phyloP scores from a whole-genome alignment of 37 sponge, comb jelly and placozoan species.

The Aphrocallistes beatrix region DNA sequence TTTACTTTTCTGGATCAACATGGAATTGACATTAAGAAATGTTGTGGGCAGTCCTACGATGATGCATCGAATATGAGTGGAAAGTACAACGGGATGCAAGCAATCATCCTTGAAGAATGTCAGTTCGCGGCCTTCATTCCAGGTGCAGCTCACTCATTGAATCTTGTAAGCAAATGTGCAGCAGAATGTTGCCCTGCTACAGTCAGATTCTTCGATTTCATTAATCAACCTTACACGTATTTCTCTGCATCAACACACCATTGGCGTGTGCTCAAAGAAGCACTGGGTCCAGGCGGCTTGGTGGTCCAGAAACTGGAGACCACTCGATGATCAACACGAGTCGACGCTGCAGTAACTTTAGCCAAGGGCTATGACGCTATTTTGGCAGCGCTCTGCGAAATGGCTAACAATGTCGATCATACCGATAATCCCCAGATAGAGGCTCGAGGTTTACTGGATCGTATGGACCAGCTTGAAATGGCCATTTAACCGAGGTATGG shows the following conservation, averaged over 20 bases:
- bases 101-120: constrained; percentile 21
- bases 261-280: constrained; percentile 20
- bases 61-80: constrained; percentile 23
- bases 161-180: constrained; percentile 20
- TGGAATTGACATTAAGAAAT: constrained; percentile 21
- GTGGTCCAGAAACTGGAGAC: constrained; percentile 6
- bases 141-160: constrained; percentile 27
- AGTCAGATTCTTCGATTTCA: constrained; percentile 20
- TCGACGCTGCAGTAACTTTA: constrained; percentile 23
- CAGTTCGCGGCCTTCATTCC: constrained; percentile 19
- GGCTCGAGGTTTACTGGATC: not conserved
- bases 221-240: constrained; percentile 1
- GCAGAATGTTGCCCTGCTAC: constrained; percentile 22
- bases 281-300: not conserved
- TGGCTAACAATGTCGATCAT: constrained; percentile 11
- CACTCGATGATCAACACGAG: constrained; percentile 25
- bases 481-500: constrained; percentile 17
- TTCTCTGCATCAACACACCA: constrained; percentile 32
- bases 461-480: constrained; percentile 13
- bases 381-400: constrained; percentile 10
- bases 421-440: not conserved
- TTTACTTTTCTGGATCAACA: not conserved
- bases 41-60: constrained; percentile 22
- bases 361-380: constrained; percentile 22
- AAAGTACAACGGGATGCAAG: not conserved